A percentile compares a stretch with the other conserved stretches of the same genome.
phyloP scores from a whole-genome alignment of 2,797 vertebrate species.

The Miichthys miiuy region DNA sequence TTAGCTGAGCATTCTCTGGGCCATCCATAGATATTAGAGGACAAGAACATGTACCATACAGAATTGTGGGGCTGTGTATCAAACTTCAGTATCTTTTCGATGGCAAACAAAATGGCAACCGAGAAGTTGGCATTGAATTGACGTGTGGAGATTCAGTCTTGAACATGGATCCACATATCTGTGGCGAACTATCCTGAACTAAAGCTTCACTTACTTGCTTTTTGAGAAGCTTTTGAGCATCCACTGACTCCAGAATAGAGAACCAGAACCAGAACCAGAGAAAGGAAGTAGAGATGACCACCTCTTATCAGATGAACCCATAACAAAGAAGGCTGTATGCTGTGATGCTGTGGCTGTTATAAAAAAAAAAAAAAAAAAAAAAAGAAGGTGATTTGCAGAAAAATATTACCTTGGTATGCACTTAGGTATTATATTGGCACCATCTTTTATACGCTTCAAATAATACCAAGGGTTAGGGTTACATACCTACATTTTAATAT shows the following conservation, averaged over 20 bases:
- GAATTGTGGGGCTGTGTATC: not conserved
- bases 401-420: not conserved
- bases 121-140: not conserved
- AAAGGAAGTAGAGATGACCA: not conserved
- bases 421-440: not conserved
- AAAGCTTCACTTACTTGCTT: not conserved
- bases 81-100: not conserved
- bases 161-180: too few relatives aligned
- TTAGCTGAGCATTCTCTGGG: not conserved
- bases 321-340: not conserved
- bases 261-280: too few relatives aligned
- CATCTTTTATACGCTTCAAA: not conserved
- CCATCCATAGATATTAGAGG: not conserved
- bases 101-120: not conserved
- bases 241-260: not conserved
- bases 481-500: not conserved
- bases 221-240: not conserved
- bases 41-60: not conserved
- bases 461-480: not conserved
- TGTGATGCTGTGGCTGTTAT: not conserved
- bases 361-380: too few relatives aligned
- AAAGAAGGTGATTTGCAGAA: not conserved
- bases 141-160: not conserved
- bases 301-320: not conserved
- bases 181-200: not conserved